Conservation (phyloP, 2,797 vertebrate genomes). For the Macrochelys suwanniensis region DNA sequence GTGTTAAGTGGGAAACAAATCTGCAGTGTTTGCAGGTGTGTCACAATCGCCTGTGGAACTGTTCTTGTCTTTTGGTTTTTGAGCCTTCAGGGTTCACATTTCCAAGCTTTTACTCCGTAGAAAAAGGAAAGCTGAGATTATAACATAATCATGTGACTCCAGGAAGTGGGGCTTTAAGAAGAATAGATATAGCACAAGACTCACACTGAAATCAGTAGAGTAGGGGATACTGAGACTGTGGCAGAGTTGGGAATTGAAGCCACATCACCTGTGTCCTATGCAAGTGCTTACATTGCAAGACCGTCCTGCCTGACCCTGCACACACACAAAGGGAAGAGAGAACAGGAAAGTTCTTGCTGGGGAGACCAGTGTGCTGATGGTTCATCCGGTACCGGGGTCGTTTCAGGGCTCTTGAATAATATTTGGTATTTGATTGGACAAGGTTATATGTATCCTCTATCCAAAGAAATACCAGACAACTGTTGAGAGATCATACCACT, state of each 20-base stretch:
- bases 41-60: neutral
- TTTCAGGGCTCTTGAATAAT: neutral
- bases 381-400: neutral
- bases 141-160: neutral
- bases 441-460: neutral
- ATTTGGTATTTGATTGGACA: neutral
- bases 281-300: fast-evolving
- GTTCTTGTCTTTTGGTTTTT: neutral
- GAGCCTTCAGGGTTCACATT: fast-evolving
- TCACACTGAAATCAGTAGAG: neutral
- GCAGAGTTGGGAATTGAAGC: neutral
- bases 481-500: fast-evolving
- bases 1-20: conserved; percentile 24
- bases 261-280: neutral
- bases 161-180: neutral
- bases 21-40: neutral
- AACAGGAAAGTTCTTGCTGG: neutral
- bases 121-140: neutral
- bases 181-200: neutral
- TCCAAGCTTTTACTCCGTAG: neutral
- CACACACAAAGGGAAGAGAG: neutral
- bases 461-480: neutral
- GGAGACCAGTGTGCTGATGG: neutral
- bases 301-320: neutral
- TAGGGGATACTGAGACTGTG: neutral